Percentiles rank a stretch among this genome's conserved stretches.
phyloP scores from a whole-genome alignment of 2,797 vertebrate species.

The Protosalanx chinensis region DNA sequence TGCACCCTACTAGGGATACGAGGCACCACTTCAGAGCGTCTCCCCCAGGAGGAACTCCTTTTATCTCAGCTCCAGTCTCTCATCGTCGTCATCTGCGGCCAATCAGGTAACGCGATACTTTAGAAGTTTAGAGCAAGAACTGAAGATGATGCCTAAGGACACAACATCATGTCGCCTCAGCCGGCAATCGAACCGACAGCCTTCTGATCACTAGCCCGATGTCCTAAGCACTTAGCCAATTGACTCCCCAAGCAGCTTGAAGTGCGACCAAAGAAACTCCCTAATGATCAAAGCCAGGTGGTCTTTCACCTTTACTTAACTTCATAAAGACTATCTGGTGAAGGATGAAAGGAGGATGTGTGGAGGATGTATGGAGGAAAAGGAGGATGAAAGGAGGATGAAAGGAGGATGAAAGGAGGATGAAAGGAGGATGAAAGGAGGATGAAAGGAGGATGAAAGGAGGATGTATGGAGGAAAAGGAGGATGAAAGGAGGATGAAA shows the following conservation, averaged over 20 bases:
- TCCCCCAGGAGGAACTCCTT: slow-evolving; percentile 3
- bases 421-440: too few species aligned
- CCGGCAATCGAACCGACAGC: too few species aligned
- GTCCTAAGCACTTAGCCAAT: too few species aligned
- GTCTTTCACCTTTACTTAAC: slow-evolving; percentile 14
- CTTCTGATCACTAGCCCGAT: too few species aligned
- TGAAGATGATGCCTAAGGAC: too few species aligned
- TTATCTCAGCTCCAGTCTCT: slow-evolving; percentile 14
- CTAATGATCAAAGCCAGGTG: slow-evolving; percentile 22
- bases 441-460: too few species aligned
- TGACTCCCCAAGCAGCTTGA: slow-evolving; percentile 13
- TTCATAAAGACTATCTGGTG: slow-evolving; percentile 17
- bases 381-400: too few species aligned
- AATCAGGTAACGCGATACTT: slow-evolving; percentile 34
- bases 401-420: too few species aligned
- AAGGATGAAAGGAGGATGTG: slow-evolving; percentile 22
- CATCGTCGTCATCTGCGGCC: slow-evolving; percentile 5
- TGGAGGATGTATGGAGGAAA: too few species aligned
- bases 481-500: too few species aligned
- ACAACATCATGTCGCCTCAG: too few species aligned
- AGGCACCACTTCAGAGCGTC: slow-evolving; percentile 13
- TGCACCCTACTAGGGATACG: slow-evolving; percentile 12
- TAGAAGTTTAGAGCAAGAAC: slow-evolving; percentile 9
- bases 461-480: too few species aligned
- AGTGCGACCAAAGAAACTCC: slow-evolving; percentile 17